These are phyloP conservation scores for Hephaestus fuliginosus DNA, from an alignment of 2,797 vertebrate genomes.

Conservation along the genomic window DNA sequence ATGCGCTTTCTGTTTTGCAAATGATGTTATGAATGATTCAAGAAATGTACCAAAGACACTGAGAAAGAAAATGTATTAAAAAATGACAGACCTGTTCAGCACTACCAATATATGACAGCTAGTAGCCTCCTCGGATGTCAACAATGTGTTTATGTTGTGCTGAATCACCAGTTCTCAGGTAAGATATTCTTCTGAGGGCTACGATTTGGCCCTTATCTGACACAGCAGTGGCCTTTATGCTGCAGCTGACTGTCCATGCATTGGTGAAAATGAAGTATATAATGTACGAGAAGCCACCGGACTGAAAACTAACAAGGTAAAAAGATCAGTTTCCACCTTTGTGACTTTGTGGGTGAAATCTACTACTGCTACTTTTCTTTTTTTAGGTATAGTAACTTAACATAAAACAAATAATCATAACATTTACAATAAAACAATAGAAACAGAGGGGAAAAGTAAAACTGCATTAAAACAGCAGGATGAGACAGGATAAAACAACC, in stretches of 20 bases:
- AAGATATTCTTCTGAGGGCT: neutral
- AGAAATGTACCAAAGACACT: no score
- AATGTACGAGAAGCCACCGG: neutral
- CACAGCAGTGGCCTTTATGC: neutral
- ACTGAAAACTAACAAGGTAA: neutral
- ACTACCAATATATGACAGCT: neutral
- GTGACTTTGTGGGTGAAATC: neutral
- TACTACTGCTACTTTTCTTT: no score
- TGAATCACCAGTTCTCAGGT: neutral
- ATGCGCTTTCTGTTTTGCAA: no score
- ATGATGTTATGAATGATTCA: no score
- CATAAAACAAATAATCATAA: no score
- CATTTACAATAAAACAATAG: no score
- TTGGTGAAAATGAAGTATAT: neutral
- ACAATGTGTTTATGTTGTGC: no score
- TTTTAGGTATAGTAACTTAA: no score
- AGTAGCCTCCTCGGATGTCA: neutral
- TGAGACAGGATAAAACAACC: no score
- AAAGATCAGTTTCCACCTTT: neutral
- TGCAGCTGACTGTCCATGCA: neutral
- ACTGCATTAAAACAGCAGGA: no score
- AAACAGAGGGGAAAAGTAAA: no score
- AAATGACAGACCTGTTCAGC: neutral
- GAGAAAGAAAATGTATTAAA: neutral
- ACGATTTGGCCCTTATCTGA: neutral